Percentiles rank a stretch among this genome's conserved stretches.
These are phyloP conservation scores for Caenorhabditis doughertyi DNA, from an alignment of 2,888 invertebrate genomes.

Conservation along the genomic window DNA sequence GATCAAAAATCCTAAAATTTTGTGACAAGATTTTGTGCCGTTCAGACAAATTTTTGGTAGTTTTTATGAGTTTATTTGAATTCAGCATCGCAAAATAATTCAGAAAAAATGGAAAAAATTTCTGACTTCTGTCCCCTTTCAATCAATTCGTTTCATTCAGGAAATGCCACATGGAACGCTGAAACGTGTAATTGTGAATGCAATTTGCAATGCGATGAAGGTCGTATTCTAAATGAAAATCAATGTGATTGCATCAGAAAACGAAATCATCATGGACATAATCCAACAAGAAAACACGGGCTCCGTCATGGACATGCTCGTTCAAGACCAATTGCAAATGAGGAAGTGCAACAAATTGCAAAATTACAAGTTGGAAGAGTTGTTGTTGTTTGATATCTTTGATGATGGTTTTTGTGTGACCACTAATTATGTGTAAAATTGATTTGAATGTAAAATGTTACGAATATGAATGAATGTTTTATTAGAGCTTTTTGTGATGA, in stretches of 20 bases:
- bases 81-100: not conserved
- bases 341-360: constrained; percentile 43
- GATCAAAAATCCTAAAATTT: too few species aligned
- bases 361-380: constrained; percentile 51
- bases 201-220: constrained; percentile 33
- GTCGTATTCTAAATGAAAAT: not conserved
- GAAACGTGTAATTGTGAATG: constrained; percentile 57
- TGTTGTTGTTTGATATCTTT: too few species aligned
- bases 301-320: constrained; percentile 19
- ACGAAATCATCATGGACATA: not conserved
- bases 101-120: not conserved
- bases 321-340: constrained; percentile 28
- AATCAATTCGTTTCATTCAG: too few species aligned
- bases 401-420: too few species aligned
- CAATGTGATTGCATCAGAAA: constrained; percentile 46
- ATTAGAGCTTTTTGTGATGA: too few species aligned
- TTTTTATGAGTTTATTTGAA: too few species aligned
- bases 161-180: constrained; percentile 49
- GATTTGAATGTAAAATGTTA: too few species aligned
- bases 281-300: constrained; percentile 4
- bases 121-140: too few species aligned
- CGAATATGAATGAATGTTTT: too few species aligned
- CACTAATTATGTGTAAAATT: too few species aligned
- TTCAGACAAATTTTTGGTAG: too few species aligned
- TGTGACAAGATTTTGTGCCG: too few species aligned